These are phyloP conservation scores for Zootoca vivipara DNA, from an alignment of 2,113 vertebrate genomes.

Conservation along the genomic window DNA sequence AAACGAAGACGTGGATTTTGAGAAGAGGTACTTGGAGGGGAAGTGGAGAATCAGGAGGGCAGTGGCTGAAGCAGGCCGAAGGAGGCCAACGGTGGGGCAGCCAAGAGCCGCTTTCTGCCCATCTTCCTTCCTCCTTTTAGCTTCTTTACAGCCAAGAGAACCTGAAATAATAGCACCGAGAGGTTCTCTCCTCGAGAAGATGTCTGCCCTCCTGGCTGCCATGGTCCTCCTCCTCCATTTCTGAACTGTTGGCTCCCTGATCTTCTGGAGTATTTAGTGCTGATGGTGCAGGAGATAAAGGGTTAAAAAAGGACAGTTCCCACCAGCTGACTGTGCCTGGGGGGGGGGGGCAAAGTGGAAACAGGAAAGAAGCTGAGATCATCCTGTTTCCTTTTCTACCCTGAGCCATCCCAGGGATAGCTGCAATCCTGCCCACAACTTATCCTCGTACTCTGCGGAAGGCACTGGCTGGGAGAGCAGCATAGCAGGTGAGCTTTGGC, in stretches of 20 bases:
- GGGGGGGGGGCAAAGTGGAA: slow-evolving; percentile 16
- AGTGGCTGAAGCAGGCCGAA: neutral
- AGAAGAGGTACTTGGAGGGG: neutral
- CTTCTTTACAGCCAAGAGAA: neutral
- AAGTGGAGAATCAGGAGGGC: neutral
- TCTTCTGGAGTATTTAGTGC: neutral
- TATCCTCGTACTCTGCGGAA: no score
- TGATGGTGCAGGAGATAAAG: neutral
- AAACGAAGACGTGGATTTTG: neutral
- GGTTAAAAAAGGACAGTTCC: neutral
- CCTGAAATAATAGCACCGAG: neutral
- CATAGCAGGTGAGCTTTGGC: neutral
- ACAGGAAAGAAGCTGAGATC: slow-evolving; percentile 64
- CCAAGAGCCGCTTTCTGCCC: neutral
- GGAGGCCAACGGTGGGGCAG: neutral
- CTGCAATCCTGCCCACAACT: fast-evolving
- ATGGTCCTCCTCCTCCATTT: neutral
- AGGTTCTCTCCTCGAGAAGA: neutral
- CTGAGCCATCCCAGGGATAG: neutral
- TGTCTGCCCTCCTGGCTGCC: neutral
- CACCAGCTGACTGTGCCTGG: slow-evolving; percentile 36
- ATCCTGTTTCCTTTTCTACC: slow-evolving; percentile 41
- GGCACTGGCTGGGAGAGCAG: neutral
- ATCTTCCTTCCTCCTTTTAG: neutral
- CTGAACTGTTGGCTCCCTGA: neutral